Evolutionary conservation across 2,888 invertebrate species (phyloP), one percentile per base, ranked within the genome.

Genomic region (Timema cristinae): DNA sequence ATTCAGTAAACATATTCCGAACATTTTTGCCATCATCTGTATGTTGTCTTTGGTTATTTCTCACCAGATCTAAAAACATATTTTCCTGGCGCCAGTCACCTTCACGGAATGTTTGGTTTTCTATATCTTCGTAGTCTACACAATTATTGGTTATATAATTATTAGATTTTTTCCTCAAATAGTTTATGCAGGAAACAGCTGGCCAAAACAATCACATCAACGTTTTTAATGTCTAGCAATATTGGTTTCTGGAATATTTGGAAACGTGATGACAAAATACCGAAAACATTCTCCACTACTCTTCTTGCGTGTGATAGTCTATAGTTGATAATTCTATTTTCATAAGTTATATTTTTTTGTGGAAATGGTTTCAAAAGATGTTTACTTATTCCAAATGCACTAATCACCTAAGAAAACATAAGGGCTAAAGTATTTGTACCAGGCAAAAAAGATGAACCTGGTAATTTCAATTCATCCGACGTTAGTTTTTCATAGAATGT

Each of bases 281-380:
- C 75, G 67, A 76, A 76, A 54, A 73, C 74, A 69, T 75, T 75
- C 69, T 76, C 75, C n/a, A 73, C 73, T 50, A 74, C 61, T 32
- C 73, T 73, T 32, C 75, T 66, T 50, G 69, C 73, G 70, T 73
- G 72, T 49, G 72, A 73, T 50, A 75, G 66, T 51, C 76, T 66
- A 67, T 76, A 76, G 54, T 76, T 76, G 67, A 68, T 75, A 52
- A 75, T 72, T 48, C 71, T 59, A 63, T 72, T 59, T 9, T 75
- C 75, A 16, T 73, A 52, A 16, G 69, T 68, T 51, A 74, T 59
- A 32, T 70, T 66, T 50, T 67, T 67, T 67, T 73, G 74, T 16
- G 75, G 66, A 73, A 71, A 75, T 52, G 73, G 73, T 67, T 73
- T 75, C 59, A 75, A 59, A 15, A 75, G 15, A 32, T 74, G 51